A percentile compares a stretch with the other conserved stretches of the same genome.
phyloP scores from a whole-genome alignment of 2,113 vertebrate species.

The Eulemur rufifrons region DNA sequence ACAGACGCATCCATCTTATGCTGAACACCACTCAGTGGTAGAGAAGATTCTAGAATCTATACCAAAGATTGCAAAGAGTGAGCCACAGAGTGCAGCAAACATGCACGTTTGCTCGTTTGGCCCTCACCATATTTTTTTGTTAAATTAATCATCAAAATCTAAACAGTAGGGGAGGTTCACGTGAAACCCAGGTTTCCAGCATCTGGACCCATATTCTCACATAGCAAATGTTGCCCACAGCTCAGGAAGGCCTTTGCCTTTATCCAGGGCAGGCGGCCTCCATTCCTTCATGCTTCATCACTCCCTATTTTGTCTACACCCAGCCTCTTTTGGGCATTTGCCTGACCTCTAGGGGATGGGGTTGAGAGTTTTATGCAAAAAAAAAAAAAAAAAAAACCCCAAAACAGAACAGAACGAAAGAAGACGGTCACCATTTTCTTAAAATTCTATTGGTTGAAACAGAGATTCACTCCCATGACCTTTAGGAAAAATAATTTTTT shows the following conservation, averaged over 20 bases:
- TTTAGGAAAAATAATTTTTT: background rate
- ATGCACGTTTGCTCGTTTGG: no score
- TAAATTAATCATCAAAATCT: background rate
- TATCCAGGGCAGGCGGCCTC: background rate
- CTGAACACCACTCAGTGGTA: background rate
- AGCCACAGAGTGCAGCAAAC: fast-evolving
- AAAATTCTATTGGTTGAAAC: background rate
- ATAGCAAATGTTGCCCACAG: background rate
- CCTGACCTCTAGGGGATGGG: no score
- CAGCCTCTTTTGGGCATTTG: background rate
- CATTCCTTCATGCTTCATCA: background rate
- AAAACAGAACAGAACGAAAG: no score
- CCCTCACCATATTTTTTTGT: background rate
- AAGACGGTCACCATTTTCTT: background rate
- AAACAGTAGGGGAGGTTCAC: background rate
- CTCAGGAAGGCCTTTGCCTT: background rate
- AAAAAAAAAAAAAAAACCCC: no score
- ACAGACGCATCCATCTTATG: no score
- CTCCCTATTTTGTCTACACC: background rate
- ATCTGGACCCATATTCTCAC: background rate
- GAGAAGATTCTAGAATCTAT: constrained; percentile 14
- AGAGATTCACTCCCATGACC: background rate
- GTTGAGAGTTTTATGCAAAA: background rate
- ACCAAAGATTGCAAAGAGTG: background rate
- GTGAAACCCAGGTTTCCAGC: background rate